Conservation (phyloP, 2,113 vertebrate species). For the Phycodurus eques region DNA sequence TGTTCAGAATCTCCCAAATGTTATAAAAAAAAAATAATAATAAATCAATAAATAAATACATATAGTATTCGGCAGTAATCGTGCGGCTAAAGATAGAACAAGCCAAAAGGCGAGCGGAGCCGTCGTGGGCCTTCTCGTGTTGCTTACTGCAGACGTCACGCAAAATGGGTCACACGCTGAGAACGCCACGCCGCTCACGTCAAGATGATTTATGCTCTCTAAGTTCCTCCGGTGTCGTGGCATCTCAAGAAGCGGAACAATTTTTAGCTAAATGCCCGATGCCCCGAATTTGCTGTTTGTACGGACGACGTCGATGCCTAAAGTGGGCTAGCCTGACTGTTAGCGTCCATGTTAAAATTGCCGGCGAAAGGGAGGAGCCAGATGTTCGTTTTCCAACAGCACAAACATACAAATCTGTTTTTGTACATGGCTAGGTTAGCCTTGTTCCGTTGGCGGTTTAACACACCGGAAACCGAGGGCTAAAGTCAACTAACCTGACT, state of each 20-base stretch:
- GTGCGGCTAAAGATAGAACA: conserved; percentile 1
- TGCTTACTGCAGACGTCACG: background rate
- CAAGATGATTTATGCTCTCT: conserved; percentile 4
- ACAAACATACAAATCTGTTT: too few species aligned
- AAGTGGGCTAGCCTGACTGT: too few species aligned
- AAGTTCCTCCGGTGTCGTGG: background rate
- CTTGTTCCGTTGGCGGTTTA: too few species aligned
- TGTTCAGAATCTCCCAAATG: too few species aligned
- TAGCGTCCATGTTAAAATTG: too few species aligned
- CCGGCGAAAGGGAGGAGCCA: too few species aligned
- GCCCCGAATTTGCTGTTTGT: background rate
- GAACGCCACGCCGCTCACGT: background rate
- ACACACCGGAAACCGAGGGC: too few species aligned
- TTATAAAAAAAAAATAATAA: background rate
- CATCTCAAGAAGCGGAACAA: background rate
- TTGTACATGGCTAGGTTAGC: too few species aligned
- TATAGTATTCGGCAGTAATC: background rate
- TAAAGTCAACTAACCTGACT: too few species aligned
- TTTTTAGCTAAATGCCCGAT: background rate
- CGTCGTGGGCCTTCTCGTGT: background rate
- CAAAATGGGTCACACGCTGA: conserved; percentile 4
- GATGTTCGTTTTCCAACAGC: too few species aligned
- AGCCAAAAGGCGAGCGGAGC: background rate
- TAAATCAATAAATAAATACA: background rate
- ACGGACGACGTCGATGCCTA: too few species aligned